Evolutionary conservation across 1,140 invertebrate genomes (phyloP).

Genomic region (Episyrphus balteatus): DNA sequence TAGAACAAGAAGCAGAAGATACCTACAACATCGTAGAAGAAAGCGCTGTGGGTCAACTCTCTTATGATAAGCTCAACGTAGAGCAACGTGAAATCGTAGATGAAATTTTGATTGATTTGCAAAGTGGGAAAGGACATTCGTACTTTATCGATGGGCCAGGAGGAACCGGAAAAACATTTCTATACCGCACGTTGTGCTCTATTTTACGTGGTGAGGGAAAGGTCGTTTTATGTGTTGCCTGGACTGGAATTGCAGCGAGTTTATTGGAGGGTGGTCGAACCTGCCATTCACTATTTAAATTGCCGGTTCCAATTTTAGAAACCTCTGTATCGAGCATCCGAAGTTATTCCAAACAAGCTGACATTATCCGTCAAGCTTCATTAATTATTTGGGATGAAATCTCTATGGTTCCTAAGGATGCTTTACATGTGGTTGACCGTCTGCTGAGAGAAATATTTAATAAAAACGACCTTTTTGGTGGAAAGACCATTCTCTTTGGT

Average conservation of each 20-base stretch:
- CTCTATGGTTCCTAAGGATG: no score
- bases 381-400: no score
- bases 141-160: conserved; percentile 18
- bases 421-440: no score
- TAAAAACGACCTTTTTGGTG: no score
- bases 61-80: no score
- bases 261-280: conserved; percentile 17
- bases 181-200: conserved; percentile 14
- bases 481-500: no score
- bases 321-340: conserved; percentile 11
- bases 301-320: conserved; percentile 11
- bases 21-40: no score
- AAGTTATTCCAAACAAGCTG: not conserved
- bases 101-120: not conserved
- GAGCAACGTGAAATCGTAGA: no score
- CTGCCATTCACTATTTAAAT: conserved; percentile 18
- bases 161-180: conserved; percentile 16
- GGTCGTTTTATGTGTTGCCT: conserved; percentile 12
- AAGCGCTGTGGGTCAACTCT: no score
- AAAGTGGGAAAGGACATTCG: not conserved
- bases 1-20: no score
- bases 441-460: no score
- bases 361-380: not conserved
- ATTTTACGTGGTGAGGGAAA: conserved; percentile 1
- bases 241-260: conserved; percentile 23